Evolutionary conservation across 2,797 vertebrate species (phyloP).

Genomic region (Loris lydekkerianus): DNA sequence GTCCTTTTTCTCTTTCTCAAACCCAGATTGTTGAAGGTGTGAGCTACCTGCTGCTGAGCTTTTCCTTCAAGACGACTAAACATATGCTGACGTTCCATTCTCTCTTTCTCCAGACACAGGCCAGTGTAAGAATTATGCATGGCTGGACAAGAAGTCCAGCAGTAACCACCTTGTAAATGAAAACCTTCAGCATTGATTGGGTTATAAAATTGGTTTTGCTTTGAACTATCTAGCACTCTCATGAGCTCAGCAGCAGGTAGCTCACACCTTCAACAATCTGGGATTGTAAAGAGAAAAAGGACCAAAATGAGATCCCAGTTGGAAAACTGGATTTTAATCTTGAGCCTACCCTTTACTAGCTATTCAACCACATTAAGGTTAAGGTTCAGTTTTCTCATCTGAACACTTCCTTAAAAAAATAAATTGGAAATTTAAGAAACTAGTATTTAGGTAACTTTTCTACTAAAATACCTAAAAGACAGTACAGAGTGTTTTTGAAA

Average conservation of each 20-base stretch:
- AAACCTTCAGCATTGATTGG: background rate
- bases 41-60: background rate
- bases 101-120: background rate
- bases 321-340: conserved; percentile 21
- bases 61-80: background rate
- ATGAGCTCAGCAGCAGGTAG: conserved; percentile 2
- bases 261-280: background rate
- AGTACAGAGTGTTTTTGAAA: conserved; percentile 50
- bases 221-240: conserved; percentile 16
- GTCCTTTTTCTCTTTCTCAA: conserved; percentile 6
- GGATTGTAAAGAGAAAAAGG: conserved; percentile 12
- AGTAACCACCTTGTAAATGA: background rate
- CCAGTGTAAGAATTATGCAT: background rate
- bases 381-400: background rate
- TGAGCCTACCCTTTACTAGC: background rate
- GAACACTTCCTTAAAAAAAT: conserved; percentile 6
- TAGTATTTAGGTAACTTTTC: conserved; percentile 54
- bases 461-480: conserved; percentile 45
- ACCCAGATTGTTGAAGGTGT: background rate
- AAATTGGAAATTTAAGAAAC: conserved; percentile 21
- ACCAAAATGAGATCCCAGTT: background rate
- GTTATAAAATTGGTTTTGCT: conserved; percentile 32
- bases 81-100: background rate
- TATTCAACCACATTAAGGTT: background rate
- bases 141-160: background rate